phyloP scores from a whole-genome alignment of 23 tunicate species.

The Botrylloides violaceus region DNA sequence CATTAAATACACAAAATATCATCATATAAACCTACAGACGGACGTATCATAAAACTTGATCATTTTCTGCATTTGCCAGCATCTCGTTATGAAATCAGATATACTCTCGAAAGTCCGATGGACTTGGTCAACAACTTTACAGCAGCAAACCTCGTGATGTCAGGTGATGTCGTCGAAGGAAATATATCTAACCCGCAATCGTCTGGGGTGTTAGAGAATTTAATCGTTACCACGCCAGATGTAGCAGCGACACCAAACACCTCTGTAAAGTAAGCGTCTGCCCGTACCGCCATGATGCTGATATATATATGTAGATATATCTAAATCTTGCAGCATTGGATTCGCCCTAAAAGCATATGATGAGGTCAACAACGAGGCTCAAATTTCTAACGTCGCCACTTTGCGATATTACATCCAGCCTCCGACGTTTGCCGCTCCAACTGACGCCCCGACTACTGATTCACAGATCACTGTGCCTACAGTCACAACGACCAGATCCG shows the following conservation, averaged over 20 bases:
- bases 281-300: no score
- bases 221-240: background rate
- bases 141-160: background rate
- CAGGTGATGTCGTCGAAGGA: conserved; percentile 4
- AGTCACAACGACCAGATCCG: background rate
- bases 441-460: background rate
- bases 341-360: conserved; percentile 4
- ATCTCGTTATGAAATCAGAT: conserved; percentile 14
- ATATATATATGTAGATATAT: background rate
- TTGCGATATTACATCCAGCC: conserved; percentile 4
- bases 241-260: no score
- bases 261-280: no score
- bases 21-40: no score
- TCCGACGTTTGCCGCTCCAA: background rate
- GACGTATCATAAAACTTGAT: background rate
- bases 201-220: background rate
- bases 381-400: conserved; percentile 9
- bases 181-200: conserved; percentile 1
- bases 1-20: no score
- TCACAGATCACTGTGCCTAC: background rate
- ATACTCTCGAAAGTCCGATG: background rate
- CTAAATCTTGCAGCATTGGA: background rate
- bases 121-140: background rate
- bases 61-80: background rate
- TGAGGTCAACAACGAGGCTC: conserved; percentile 3